Conservation (phyloP, 2,888 invertebrate genomes). For the Hirtodrosophila histrioides region DNA sequence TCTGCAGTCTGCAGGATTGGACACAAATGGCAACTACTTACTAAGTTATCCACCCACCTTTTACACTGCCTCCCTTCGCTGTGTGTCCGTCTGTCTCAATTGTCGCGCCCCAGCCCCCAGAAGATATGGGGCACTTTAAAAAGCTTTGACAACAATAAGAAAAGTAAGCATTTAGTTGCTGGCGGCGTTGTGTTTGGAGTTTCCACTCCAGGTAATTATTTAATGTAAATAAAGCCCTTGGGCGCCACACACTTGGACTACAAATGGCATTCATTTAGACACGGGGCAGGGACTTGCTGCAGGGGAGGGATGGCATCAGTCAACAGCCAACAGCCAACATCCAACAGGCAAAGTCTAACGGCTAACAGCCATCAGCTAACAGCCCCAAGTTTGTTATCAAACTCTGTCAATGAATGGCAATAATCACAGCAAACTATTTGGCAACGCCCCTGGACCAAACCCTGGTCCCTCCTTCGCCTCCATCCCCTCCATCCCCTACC, state of each 20-base stretch:
- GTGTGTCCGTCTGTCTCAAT: conserved; percentile 6
- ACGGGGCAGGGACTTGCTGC: not conserved
- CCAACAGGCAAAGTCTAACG: not conserved
- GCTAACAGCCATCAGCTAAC: conserved; percentile 31
- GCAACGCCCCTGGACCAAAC: too few species aligned
- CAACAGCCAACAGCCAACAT: conserved; percentile 6
- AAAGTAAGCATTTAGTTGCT: conserved; percentile 30
- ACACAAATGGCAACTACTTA: conserved; percentile 44
- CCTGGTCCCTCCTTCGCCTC: too few species aligned
- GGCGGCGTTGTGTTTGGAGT: conserved; percentile 42
- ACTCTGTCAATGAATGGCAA: conserved; percentile 64
- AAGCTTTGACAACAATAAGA: conserved; percentile 23
- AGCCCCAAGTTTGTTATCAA: conserved; percentile 53
- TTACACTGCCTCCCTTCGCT: not conserved
- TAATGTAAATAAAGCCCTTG: conserved; percentile 65
- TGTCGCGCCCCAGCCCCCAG: conserved; percentile 32
- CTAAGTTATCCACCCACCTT: conserved; percentile 20
- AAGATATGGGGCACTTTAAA: conserved; percentile 48
- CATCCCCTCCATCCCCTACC: too few species aligned
- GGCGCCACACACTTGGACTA: conserved; percentile 49
- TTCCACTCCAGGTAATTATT: conserved; percentile 62
- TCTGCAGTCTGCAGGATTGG: conserved; percentile 40
- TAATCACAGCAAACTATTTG: conserved; percentile 64
- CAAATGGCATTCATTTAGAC: conserved; percentile 56
- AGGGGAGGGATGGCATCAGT: conserved; percentile 11